Percentiles rank a stretch among this genome's conserved stretches.
These are phyloP conservation scores for Zosterops lateralis DNA, from an alignment of 2,113 vertebrate species.

Conservation along the genomic window DNA sequence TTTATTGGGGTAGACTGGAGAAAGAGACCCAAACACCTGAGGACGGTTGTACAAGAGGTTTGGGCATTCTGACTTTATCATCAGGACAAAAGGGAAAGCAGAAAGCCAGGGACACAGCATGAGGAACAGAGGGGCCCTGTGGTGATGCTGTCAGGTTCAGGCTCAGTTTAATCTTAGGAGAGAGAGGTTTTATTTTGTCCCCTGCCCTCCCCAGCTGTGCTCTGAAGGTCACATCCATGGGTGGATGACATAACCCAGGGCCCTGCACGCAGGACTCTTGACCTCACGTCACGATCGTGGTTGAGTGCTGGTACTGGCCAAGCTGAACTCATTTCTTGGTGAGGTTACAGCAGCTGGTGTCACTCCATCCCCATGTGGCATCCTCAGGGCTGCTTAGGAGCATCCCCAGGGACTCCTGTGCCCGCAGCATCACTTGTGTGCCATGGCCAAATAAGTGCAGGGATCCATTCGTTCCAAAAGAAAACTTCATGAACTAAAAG, in stretches of 20 bases:
- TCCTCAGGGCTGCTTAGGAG: neutral
- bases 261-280: neutral
- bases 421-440: accelerated
- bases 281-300: neutral
- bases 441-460: neutral
- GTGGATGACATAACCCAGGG: neutral
- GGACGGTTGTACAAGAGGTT: neutral
- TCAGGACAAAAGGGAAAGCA: neutral
- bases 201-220: neutral
- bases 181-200: neutral
- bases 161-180: neutral
- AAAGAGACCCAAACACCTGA: neutral
- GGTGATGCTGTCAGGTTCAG: neutral
- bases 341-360: neutral
- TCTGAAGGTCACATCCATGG: neutral
- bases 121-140: neutral
- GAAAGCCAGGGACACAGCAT: accelerated
- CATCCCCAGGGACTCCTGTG: accelerated
- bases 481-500: neutral
- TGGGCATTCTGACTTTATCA: neutral
- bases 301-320: accelerated
- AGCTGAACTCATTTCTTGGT: accelerated
- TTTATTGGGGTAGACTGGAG: neutral
- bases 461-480: neutral
- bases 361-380: accelerated